Percentiles rank a stretch among this genome's conserved stretches.
These are phyloP conservation scores for Sarcophaga carnaria DNA, from an alignment of 2,888 invertebrate species.

Conservation along the genomic window DNA sequence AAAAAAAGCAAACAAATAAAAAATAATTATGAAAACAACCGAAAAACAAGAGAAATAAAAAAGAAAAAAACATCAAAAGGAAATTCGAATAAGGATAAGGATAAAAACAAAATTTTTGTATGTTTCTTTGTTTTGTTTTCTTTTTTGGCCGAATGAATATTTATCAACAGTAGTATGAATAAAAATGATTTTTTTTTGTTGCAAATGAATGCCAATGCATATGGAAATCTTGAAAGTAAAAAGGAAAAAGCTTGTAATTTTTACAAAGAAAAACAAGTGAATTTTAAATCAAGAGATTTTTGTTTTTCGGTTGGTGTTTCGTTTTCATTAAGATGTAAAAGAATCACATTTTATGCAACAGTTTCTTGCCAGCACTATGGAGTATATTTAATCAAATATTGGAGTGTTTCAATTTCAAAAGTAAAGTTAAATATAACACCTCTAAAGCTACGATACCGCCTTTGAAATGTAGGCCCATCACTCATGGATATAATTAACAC, in stretches of 20 bases:
- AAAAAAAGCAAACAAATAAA: background rate
- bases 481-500: too few relatives aligned
- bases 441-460: too few relatives aligned
- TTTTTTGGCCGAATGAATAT: slow-evolving; percentile 39
- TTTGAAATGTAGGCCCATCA: too few relatives aligned
- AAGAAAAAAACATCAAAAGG: slow-evolving; percentile 19
- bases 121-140: too few relatives aligned
- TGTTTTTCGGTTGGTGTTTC: background rate
- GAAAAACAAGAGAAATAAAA: background rate
- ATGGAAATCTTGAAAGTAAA: background rate
- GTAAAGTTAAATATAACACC: too few relatives aligned
- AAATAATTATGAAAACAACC: background rate
- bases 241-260: background rate
- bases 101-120: background rate
- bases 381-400: too few relatives aligned
- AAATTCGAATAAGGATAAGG: background rate
- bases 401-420: too few relatives aligned
- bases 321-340: background rate
- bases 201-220: slow-evolving; percentile 31
- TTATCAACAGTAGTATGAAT: slow-evolving; percentile 29
- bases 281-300: background rate
- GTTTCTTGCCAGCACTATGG: background rate
- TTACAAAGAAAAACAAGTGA: background rate
- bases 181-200: slow-evolving; percentile 14
- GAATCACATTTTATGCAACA: background rate